A percentile compares a stretch with the other conserved stretches of the same genome.
These are phyloP conservation scores for Rhynchophorus ferrugineus DNA, from an alignment of 1,140 invertebrate genomes.

Conservation along the genomic window DNA sequence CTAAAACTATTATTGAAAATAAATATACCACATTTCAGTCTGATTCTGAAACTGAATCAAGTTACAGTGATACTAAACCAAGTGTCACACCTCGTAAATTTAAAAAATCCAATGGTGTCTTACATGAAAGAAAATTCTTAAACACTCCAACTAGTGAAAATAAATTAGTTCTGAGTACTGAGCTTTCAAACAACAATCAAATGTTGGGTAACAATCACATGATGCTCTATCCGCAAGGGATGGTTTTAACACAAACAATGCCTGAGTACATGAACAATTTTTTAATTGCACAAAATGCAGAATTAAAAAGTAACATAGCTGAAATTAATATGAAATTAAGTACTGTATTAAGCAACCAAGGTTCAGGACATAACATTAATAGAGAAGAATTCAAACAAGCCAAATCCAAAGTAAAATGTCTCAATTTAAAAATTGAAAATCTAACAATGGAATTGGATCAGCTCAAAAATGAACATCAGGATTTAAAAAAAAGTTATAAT, in stretches of 20 bases:
- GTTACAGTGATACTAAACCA: slow-evolving; percentile 12
- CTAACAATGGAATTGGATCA: slow-evolving; percentile 6
- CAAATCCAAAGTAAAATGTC: slow-evolving; percentile 13
- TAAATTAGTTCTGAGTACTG: background rate
- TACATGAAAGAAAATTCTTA: background rate
- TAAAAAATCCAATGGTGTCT: slow-evolving; percentile 3
- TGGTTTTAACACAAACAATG: slow-evolving; percentile 3
- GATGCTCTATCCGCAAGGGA: background rate
- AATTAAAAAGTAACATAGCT: slow-evolving; percentile 15
- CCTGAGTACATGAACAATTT: slow-evolving; percentile 13
- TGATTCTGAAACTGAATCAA: slow-evolving; percentile 15
- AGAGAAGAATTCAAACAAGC: slow-evolving; percentile 1
- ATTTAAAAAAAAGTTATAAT: slow-evolving; percentile 2
- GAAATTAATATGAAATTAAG: slow-evolving; percentile 17
- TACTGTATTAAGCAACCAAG: background rate
- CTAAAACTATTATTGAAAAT: slow-evolving; percentile 4
- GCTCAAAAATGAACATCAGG: background rate
- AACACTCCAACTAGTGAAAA: background rate
- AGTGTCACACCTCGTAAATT: slow-evolving; percentile 10
- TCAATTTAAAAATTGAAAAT: slow-evolving; percentile 21
- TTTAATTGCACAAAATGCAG: slow-evolving; percentile 15
- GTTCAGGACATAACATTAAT: slow-evolving; percentile 2
- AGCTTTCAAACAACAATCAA: slow-evolving; percentile 7
- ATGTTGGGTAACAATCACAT: slow-evolving; percentile 1
- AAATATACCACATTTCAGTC: slow-evolving; percentile 8